These are phyloP conservation scores for Acinonyx jubatus DNA, from an alignment of 2,113 vertebrate genomes.

Conservation along the genomic window DNA sequence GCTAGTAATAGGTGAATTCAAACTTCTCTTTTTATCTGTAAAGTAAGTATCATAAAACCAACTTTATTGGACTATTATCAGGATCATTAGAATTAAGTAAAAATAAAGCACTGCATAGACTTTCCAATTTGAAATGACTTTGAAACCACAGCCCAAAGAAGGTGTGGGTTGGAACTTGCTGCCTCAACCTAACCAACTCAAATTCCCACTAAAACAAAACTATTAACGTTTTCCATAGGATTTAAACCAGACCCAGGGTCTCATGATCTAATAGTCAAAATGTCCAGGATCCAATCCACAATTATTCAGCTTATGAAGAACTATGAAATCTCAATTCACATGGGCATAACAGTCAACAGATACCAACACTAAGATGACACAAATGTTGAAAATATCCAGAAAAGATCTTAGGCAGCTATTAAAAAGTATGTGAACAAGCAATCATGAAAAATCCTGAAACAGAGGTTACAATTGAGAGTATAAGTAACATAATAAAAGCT, in stretches of 20 bases:
- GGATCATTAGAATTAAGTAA: neutral
- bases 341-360: neutral
- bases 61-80: neutral
- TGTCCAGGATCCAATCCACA: neutral
- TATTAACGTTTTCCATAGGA: neutral
- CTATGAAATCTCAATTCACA: neutral
- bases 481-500: neutral
- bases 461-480: neutral
- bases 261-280: neutral
- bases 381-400: neutral
- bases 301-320: neutral
- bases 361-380: neutral
- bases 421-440: neutral
- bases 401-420: neutral
- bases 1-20: neutral
- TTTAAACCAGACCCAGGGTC: neutral
- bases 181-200: neutral
- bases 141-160: neutral
- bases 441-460: neutral
- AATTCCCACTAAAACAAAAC: neutral
- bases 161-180: neutral
- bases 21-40: neutral
- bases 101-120: slow-evolving; percentile 4
- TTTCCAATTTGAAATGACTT: neutral
- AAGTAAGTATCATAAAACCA: neutral